Evolutionary conservation across 92 coral and sea anemone species (phyloP), one percentile per base, ranked within the genome.

Genomic region (Porites divaricata): DNA sequence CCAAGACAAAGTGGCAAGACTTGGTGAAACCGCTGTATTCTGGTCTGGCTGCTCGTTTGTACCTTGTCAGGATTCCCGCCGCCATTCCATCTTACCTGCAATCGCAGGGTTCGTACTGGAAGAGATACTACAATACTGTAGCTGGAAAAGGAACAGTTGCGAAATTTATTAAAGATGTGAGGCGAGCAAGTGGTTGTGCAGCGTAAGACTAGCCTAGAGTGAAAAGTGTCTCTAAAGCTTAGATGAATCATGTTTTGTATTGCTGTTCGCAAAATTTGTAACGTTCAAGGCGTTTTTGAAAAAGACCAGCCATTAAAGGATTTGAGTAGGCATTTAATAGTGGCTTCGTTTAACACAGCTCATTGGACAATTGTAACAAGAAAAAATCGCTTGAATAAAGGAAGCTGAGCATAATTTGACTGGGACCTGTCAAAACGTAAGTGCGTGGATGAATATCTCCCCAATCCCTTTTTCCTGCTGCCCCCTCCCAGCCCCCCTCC

Each of bases 21-120:
- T 90, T 93, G 17, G 8, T 21, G 59, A 81, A 87, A 74, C 96
- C 93, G 74, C 83, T 93, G 71, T 93, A 87, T 76, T 93, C 96
- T 70, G 96, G 93, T 68, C 79, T 93, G 75, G 96, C 96, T 70
- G 96, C 96, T 9, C 91, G 96, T 21, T 77, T 93, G 67, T 81
- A 74, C 50, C 76, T 93, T 19, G 93, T 89, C 65, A 81, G 84
- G 22, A 66, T 93, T 80, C 78, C 90, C 12, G 89, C 72, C 1
- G 85, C 92, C 7, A 89, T 88, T 23, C 89, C 93, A 7, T n/a
- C 22, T 1, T 74, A 93, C 57, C 72, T 93, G 24, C n/a, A 16
- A 58, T 72, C 83, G 12, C 96, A 93, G 63, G 96, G 85, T 4
- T 66, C 16, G 63, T 91, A 93, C 79, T 93, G 96, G 96, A 93